Percentiles rank a stretch among this genome's conserved stretches.
phyloP scores from a whole-genome alignment of 2,888 invertebrate genomes.

The Carcina quercana region DNA sequence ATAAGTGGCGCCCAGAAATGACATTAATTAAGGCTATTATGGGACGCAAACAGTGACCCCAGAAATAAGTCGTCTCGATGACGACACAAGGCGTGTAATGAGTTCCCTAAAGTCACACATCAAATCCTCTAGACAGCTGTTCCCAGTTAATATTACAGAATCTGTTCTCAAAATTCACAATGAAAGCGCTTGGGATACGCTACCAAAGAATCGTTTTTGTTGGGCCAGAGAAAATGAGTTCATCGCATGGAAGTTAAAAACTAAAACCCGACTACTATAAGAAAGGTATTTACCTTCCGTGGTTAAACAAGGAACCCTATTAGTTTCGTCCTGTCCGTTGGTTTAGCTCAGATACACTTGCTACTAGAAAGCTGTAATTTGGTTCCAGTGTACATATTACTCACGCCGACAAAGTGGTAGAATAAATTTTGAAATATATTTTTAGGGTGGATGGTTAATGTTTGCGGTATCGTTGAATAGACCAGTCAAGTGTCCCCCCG shows the following conservation, averaged over 20 bases:
- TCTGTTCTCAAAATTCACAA: constrained; percentile 11
- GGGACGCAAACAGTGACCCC: no score
- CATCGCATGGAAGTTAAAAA: no score
- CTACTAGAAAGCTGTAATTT: no score
- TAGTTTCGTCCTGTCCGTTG: no score
- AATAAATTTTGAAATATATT: neutral
- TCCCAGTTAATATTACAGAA: constrained; percentile 9
- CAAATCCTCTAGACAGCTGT: constrained; percentile 8
- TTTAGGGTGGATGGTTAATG: no score
- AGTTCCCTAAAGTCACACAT: constrained; percentile 3
- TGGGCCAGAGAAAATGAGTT: constrained; percentile 4
- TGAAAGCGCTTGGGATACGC: constrained; percentile 5
- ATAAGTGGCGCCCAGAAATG: neutral
- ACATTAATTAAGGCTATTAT: neutral
- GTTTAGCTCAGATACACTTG: neutral
- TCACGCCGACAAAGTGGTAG: no score
- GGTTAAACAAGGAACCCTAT: neutral
- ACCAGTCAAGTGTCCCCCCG: no score
- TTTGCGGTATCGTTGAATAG: no score
- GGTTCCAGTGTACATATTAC: no score
- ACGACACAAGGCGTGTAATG: neutral
- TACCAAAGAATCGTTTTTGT: constrained; percentile 13
- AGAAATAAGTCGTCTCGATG: neutral
- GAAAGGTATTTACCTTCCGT: no score
- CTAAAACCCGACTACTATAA: no score